Conservation (phyloP, 2,113 vertebrate species). For the Mugil cephalus region DNA sequence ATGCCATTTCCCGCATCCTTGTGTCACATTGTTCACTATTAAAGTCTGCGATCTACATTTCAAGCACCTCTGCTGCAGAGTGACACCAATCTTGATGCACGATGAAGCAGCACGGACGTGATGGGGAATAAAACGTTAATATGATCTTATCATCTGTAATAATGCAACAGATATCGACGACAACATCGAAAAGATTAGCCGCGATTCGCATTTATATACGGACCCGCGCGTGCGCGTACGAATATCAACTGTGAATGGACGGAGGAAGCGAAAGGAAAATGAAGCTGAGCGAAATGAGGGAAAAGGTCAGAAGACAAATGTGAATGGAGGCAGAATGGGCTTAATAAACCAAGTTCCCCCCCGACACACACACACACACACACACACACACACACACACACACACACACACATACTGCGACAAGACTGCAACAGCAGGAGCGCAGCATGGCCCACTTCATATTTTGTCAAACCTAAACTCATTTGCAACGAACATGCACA, state of each 20-base stretch:
- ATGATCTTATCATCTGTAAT: no score
- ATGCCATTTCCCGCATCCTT: no score
- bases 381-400: neutral
- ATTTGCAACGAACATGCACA: constrained; percentile 17
- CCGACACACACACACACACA: constrained; percentile 5
- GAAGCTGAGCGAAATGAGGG: constrained; percentile 10
- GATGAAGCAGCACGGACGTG: no score
- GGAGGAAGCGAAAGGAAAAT: constrained; percentile 1
- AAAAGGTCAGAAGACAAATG: constrained; percentile 39
- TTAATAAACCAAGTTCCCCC: neutral
- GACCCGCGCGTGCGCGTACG: neutral
- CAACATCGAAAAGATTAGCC: neutral
- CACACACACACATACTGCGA: neutral
- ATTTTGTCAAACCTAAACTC: constrained; percentile 17
- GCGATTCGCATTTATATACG: neutral
- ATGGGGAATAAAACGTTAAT: no score
- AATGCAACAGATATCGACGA: neutral
- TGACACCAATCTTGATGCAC: no score
- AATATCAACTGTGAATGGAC: constrained; percentile 2
- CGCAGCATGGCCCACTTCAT: constrained; percentile 31
- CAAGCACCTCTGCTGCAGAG: no score
- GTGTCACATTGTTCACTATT: no score
- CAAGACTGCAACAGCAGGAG: constrained; percentile 5
- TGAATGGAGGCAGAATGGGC: constrained; percentile 6
- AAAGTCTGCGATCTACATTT: no score